phyloP scores from a whole-genome alignment of 2,797 vertebrate species.

The Bryconaethiops microstoma region DNA sequence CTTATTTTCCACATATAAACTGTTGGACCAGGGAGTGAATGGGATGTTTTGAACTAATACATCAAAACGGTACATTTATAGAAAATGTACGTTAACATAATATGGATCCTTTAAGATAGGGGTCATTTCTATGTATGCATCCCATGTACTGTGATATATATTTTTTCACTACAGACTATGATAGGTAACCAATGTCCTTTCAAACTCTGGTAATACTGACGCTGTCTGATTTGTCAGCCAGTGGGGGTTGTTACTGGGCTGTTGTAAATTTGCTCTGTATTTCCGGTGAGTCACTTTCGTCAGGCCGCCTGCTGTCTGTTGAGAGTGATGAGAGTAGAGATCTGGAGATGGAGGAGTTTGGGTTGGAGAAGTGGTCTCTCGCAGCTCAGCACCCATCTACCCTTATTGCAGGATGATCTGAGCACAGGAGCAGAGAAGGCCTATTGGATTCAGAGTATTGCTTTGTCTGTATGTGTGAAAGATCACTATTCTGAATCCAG shows the following conservation, averaged over 20 bases:
- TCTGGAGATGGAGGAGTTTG: slow-evolving; percentile 10
- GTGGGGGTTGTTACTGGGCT: slow-evolving; percentile 51
- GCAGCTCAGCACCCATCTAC: slow-evolving; percentile 33
- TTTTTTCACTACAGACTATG: not conserved
- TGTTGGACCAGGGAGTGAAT: too few relatives aligned
- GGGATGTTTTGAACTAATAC: too few relatives aligned
- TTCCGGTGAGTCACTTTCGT: slow-evolving; percentile 55
- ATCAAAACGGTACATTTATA: too few relatives aligned
- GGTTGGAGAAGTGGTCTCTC: slow-evolving; percentile 42
- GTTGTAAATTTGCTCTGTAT: slow-evolving; percentile 42
- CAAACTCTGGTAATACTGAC: not conserved
- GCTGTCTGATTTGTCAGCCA: not conserved
- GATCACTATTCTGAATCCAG: too few relatives aligned
- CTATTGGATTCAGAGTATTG: not conserved
- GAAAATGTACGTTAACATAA: too few relatives aligned
- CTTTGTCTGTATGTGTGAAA: not conserved
- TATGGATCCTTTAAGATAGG: too few relatives aligned
- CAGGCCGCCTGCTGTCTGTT: slow-evolving; percentile 66
- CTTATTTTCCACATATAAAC: too few relatives aligned
- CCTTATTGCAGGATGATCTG: slow-evolving; percentile 25
- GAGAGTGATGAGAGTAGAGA: not conserved
- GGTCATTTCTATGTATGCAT: too few relatives aligned
- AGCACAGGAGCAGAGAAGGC: not conserved
- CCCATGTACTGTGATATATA: too few relatives aligned
- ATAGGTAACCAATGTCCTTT: not conserved